phyloP scores from a whole-genome alignment of 2,888 invertebrate genomes.

The Hydrotaea cyrtoneurina region DNA sequence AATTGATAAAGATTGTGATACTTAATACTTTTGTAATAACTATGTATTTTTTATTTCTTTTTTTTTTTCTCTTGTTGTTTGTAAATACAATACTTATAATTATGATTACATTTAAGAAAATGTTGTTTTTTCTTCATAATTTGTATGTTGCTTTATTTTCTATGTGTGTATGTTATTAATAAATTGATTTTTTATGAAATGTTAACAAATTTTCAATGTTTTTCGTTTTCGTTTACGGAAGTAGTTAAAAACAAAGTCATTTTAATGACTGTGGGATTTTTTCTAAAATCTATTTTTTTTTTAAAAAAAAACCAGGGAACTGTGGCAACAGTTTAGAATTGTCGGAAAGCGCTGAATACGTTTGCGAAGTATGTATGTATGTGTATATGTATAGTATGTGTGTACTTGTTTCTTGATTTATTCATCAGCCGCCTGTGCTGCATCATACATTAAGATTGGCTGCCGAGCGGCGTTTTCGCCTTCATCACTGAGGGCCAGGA shows the following conservation, averaged over 20 bases:
- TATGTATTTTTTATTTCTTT: slow-evolving; percentile 54
- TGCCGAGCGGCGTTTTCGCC: slow-evolving; percentile 79
- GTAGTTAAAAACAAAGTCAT: slow-evolving; percentile 33
- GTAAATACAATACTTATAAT: slow-evolving; percentile 59
- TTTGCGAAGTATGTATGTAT: slow-evolving; percentile 28
- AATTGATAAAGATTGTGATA: slow-evolving; percentile 57
- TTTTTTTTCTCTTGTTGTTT: slow-evolving; percentile 40
- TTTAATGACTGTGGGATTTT: slow-evolving; percentile 5
- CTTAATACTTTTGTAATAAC: slow-evolving; percentile 46
- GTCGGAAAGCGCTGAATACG: slow-evolving; percentile 26
- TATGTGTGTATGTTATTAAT: slow-evolving; percentile 47
- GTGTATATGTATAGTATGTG: slow-evolving; percentile 27
- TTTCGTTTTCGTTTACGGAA: slow-evolving; percentile 33
- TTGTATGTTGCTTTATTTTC: slow-evolving; percentile 14
- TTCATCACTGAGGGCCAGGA: slow-evolving; percentile 79
- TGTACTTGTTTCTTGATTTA: neutral
- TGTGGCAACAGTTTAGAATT: slow-evolving; percentile 23
- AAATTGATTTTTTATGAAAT: slow-evolving; percentile 52
- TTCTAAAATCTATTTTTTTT: slow-evolving; percentile 11
- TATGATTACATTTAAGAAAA: slow-evolving; percentile 61
- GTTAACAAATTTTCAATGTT: neutral
- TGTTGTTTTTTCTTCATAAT: slow-evolving; percentile 28
- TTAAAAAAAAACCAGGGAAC: neutral
- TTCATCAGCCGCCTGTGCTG: slow-evolving; percentile 66
- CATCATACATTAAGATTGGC: slow-evolving; percentile 67